Evolutionary conservation across 2,797 vertebrate species (phyloP).

Genomic region (Lutjanus argentimaculatus): DNA sequence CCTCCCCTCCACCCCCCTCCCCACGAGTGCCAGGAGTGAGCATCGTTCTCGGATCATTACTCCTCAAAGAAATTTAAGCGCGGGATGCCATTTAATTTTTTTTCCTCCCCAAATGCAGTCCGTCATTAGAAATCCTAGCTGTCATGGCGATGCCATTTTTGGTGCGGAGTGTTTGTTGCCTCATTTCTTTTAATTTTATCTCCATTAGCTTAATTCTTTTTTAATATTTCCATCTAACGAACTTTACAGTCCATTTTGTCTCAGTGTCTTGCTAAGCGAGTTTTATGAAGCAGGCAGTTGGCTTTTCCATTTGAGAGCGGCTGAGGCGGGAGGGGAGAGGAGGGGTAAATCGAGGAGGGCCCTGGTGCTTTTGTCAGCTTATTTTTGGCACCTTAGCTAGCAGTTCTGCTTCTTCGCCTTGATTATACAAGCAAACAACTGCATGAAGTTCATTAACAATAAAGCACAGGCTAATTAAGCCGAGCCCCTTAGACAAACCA

Average conservation of each 20-base stretch:
- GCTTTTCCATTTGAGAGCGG: slow-evolving; percentile 87
- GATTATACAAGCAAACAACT: slow-evolving; percentile 99
- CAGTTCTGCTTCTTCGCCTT: slow-evolving; percentile 99
- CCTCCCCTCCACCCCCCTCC: slow-evolving; percentile 77
- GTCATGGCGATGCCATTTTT: slow-evolving; percentile 99
- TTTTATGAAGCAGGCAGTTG: slow-evolving; percentile 99
- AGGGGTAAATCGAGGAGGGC: slow-evolving; percentile 64
- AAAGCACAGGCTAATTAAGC: slow-evolving; percentile 99
- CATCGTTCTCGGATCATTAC: slow-evolving; percentile 99
- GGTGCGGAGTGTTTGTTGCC: slow-evolving; percentile 99
- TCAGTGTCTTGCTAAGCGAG: slow-evolving; percentile 99
- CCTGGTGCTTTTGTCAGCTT: slow-evolving; percentile 99
- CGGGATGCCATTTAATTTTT: slow-evolving; percentile 99
- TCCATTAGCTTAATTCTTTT: slow-evolving; percentile 99
- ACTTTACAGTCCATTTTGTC: slow-evolving; percentile 99
- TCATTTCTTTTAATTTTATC: slow-evolving; percentile 99
- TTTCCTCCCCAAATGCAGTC: slow-evolving; percentile 91
- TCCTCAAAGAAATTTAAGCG: slow-evolving; percentile 99
- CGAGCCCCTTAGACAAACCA: slow-evolving; percentile 95
- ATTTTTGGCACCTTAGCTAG: slow-evolving; percentile 99
- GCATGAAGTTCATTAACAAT: slow-evolving; percentile 99
- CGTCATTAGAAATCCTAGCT: slow-evolving; percentile 99
- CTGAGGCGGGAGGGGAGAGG: slow-evolving; percentile 77
- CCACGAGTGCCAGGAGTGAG: slow-evolving; percentile 95
- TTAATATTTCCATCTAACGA: slow-evolving; percentile 99